Conservation (phyloP, 2,888 invertebrate genomes). For the Chymomyza caudatula region DNA sequence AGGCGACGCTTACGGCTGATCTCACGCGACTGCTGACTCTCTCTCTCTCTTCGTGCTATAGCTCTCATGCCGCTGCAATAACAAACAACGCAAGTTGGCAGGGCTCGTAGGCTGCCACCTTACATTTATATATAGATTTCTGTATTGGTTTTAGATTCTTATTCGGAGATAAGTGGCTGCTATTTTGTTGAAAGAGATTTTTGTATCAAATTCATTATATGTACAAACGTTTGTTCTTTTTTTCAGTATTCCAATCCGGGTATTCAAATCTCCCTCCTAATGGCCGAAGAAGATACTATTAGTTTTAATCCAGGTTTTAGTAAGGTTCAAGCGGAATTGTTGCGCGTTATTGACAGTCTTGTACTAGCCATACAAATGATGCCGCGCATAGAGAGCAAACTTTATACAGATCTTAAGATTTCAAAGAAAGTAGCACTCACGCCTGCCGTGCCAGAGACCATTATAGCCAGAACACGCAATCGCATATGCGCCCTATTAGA, state of each 20-base stretch:
- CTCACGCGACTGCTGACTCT: too few species aligned
- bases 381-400: slow-evolving; percentile 88
- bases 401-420: slow-evolving; percentile 77
- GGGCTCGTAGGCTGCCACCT: too few species aligned
- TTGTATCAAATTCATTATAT: too few species aligned
- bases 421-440: slow-evolving; percentile 61
- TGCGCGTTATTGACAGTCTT: slow-evolving; percentile 86
- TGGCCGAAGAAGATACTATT: slow-evolving; percentile 80
- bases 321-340: slow-evolving; percentile 84
- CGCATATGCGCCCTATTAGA: slow-evolving; percentile 83
- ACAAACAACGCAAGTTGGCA: too few species aligned
- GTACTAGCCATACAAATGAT: slow-evolving; percentile 85
- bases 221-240: background rate
- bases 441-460: slow-evolving; percentile 86
- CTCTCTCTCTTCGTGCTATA: too few species aligned
- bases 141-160: too few species aligned
- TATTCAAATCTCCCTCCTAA: slow-evolving; percentile 78
- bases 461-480: slow-evolving; percentile 82
- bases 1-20: too few species aligned
- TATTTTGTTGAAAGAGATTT: too few species aligned
- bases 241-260: slow-evolving; percentile 84
- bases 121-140: too few species aligned
- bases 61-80: too few species aligned
- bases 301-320: slow-evolving; percentile 87
- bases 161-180: too few species aligned